Base-by-base conservation (phyloP, 2,888 invertebrate genomes). In the Andrena camellia region DNA sequence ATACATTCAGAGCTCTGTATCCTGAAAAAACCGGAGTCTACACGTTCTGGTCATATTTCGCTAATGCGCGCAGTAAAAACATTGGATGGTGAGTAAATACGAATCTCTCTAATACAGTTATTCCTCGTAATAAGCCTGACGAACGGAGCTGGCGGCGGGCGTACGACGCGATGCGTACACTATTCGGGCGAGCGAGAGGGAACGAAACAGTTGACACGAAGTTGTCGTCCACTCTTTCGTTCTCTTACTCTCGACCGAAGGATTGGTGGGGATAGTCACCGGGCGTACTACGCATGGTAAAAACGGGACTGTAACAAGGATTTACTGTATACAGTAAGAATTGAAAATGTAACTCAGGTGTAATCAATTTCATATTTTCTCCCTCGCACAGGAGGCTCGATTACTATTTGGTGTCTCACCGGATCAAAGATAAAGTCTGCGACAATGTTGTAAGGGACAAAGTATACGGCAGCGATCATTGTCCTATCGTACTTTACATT, bases 31-130 rank as follows among this genome's bases (percentile, higher is more conserved):
- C 95, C 6, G 97, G 95, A 8, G 97, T 97, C 0, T 99, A 99
- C 94, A 98, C 99, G 0, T 99, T 97, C 94, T 99, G 99, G 99
- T 97, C 98, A 0, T 99, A 98, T 93, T 97, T 99, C 96, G 95
- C 95, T 83, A 98, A 98, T 94, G 96, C 98, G 7, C 95, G 99
- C 70, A 95, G 96, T 10, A 98, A 97, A 92, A 98, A 99, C 94
- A 96, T 98, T 85, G 99, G 99, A 94, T 99, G 99, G 99, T 97
- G 94, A 95, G 95, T 81, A 72, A 48, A 71, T 6, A 8, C 42
- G 10, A 31, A 69, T 57, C 17, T 66, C 50, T 29, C 6, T 33
- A 20, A 1, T 64, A n/a, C n/a, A n/a, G n/a, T n/a, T n/a, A n/a
- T n/a, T n/a, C n/a, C n/a, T n/a, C n/a, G n/a, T n/a, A n/a, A n/a